Base-by-base conservation (phyloP, 2,113 vertebrate genomes). In the Hirundichthys speculiger region DNA sequence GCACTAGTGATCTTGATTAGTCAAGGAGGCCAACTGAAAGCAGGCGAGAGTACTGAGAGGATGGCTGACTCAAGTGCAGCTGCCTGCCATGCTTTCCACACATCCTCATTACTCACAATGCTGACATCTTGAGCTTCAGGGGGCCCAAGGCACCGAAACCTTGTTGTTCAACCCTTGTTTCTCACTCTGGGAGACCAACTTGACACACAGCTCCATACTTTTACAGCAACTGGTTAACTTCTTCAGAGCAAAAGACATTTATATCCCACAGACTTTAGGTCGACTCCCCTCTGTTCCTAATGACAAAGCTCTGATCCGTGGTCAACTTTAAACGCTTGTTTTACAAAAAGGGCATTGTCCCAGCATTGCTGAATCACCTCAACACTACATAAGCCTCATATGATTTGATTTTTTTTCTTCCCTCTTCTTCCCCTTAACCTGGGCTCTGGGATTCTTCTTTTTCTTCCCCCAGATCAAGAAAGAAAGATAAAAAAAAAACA, bases 21-120 rank as follows among this genome's bases (percentile, higher is more conserved):
- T 58, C 13, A 38, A 54, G 52, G 51, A 73, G 57, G 73, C 30
- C 78, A 71, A 79, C 21, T 74, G 61, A 84, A 79, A 66, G 65
- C 18, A 19, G 48, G 64, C 18, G 0, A 66, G 66, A 59, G 48
- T 27, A 47, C 34, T 61, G 57, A 62, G 74, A 73, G 82, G 74
- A 87, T 69, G 69, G 69, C 75, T 89, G 90, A 89, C 85, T 90
- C 87, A 90, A 84, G 70, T 63, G 70, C 88, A 89, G 85, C 86
- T 89, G 88, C 72, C 83, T 75, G 76, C 81, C 75, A 76, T 80
- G 75, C 80, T 89, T 88, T 89, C 80, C 79, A 79, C 86, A 90
- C 84, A 90, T 90, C 80, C 87, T 87, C 82, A 88, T 90, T 89
- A 86, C 86, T 86, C 87, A 90, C 43, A 71, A 63, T 73, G 75